Percentiles rank a stretch among this genome's conserved stretches.
These are phyloP conservation scores for Magallana gigas DNA, from an alignment of 1,140 invertebrate species.

Conservation along the genomic window DNA sequence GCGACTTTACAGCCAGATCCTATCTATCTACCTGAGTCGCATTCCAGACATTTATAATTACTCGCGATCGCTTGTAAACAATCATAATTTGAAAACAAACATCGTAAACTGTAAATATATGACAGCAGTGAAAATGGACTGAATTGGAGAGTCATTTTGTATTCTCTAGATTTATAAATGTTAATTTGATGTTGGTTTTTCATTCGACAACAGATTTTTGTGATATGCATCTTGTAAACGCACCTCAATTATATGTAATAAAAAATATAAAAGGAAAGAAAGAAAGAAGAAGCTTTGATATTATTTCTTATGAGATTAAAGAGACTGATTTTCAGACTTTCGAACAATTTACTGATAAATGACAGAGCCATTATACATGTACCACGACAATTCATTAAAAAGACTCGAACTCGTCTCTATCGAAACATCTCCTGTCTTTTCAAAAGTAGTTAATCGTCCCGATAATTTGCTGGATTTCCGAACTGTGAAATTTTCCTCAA, in stretches of 20 bases:
- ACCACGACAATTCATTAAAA: neutral
- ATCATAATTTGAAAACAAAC: constrained; percentile 5
- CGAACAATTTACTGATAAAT: neutral
- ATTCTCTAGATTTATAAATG: too few relatives aligned
- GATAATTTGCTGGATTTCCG: neutral
- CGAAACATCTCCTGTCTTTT: neutral
- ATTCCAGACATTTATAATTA: neutral
- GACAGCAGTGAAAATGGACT: neutral
- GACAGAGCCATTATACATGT: neutral
- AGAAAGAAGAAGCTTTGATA: neutral
- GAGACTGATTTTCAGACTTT: neutral
- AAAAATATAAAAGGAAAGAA: too few relatives aligned
- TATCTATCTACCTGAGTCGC: neutral
- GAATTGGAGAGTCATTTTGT: too few relatives aligned
- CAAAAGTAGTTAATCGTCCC: neutral
- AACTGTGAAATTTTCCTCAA: neutral
- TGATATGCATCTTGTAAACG: too few relatives aligned
- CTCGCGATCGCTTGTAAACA: neutral
- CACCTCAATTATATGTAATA: too few relatives aligned
- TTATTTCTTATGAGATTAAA: neutral
- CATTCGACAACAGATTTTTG: too few relatives aligned
- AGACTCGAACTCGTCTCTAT: neutral
- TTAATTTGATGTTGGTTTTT: too few relatives aligned
- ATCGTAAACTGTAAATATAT: neutral
- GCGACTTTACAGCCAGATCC: neutral